phyloP scores from a whole-genome alignment of 2,888 invertebrate species.

The Caprella mutica region DNA sequence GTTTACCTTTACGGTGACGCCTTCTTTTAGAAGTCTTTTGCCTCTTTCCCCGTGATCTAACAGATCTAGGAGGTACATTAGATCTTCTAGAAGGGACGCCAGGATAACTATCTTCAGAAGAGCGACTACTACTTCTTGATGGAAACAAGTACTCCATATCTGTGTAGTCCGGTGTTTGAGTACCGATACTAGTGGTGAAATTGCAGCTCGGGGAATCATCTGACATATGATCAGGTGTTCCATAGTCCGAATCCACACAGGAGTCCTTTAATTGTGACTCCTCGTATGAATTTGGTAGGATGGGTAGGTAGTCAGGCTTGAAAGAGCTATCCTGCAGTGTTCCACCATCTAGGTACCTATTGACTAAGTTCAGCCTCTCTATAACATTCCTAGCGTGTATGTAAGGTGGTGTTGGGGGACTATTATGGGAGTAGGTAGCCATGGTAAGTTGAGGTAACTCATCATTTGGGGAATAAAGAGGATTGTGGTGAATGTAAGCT shows the following conservation, averaged over 20 bases:
- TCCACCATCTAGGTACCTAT: neutral
- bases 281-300: neutral
- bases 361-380: constrained; percentile 1
- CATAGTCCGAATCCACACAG: constrained; percentile 6
- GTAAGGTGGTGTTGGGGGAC: constrained; percentile 12
- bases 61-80: neutral
- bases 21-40: neutral
- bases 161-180: constrained; percentile 3
- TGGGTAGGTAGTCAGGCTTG: neutral
- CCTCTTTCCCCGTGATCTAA: neutral
- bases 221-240: constrained; percentile 11
- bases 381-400: neutral
- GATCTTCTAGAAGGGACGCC: neutral
- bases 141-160: neutral
- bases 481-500: constrained; percentile 27
- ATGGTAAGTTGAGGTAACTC: constrained; percentile 5
- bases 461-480: constrained; percentile 19
- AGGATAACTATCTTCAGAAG: constrained; percentile 3
- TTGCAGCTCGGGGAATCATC: constrained; percentile 3
- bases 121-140: neutral
- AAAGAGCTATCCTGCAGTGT: too few species aligned
- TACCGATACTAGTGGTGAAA: neutral
- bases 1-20: neutral
- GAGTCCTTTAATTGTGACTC: constrained; percentile 2
- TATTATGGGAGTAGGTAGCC: constrained; percentile 3